Evolutionary conservation across 1,140 invertebrate species (phyloP), one percentile per base, ranked within the genome.

Genomic region (Polypedilum pembai): DNA sequence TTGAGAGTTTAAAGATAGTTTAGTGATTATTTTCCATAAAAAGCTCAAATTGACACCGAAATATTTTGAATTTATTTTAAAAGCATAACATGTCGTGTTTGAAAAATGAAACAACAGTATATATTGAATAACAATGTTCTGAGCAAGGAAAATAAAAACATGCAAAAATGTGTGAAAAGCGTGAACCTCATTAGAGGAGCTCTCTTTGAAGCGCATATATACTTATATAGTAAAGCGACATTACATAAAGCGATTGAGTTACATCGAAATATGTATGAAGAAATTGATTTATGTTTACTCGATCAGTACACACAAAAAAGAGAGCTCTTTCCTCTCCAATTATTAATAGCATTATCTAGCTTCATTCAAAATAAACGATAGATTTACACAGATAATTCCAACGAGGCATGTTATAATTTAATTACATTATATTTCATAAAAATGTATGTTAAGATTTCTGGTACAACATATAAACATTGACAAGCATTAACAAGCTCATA

Each of bases 241-340:
- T 56, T 56, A 56, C 45, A 56, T 56, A 56, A 56, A 56, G n/a
- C 45, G 12, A 56, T 56, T 56, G n/a, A 56, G 45, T 56, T 56
- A 56, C 45, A 56, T 56, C 45, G 45, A 56, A n/a, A n/a, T 15
- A n/a, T 56, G 4, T n/a, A 56, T 4, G 12, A 45, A 56, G 12
- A n/a, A 56, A 56, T n/a, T 56, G 45, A 56, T 56, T 56, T 56
- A 56, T 56, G 45, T 56, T 56, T 12, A 56, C 8, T 45, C 8
- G 41, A 45, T 45, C 41, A 45, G 10, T 41, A 41, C 40, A 41
- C 5, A 56, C 12, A 10, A 56, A 56, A 56, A 56, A n/a, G 45
- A 56, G n/a, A 56, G 24, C 24, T 33, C 5, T 33, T 33, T 33
- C 24, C 24, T 5, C 24, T 33, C 24, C 24, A 33, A 33, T 33